Evolutionary conservation across 2,113 vertebrate species (phyloP), one percentile per base, ranked within the genome.

Genomic region (Arothron firmamentum): DNA sequence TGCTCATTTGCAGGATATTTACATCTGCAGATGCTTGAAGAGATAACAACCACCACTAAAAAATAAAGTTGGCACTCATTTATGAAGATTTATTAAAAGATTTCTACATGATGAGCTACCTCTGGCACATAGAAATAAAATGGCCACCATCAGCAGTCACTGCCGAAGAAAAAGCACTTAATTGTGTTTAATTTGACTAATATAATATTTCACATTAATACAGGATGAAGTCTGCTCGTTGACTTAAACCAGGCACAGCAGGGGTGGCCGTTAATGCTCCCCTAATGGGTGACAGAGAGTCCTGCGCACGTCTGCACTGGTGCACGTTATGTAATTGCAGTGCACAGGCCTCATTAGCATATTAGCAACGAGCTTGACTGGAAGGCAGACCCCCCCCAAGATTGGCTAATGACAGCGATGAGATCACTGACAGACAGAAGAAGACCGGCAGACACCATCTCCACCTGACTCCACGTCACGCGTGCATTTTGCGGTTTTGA

Each of bases 351-450:
- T 79, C 73, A 85, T 85, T 85, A 67, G 77, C 64, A 76, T 84
- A 79, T 85, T 73, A 78, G 67, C 78, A 74, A 71, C 70, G 57
- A 57, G 79, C 69, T 70, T 78, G 75, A 59, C 46, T 31, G 55
- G 47, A 57, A 80, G 72, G 64, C 59, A 65, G 45, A 78, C 66
- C 34, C 72, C 34, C 72, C 71, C 62, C 38, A 74, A 81, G 71
- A 82, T 83, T 78, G 74, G 72, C 75, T 85, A 82, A 84, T 82
- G 83, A 79, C 73, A 74, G 74, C 78, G 77, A 84, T 74, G 79
- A 84, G 69, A 76, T 74, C 51, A 66, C 78, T 83, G 78, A 13
- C 45, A 47, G 45, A 17, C n/a, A 5, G 8, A 47, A 17, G 45
- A 47, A 16, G n/a, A 16, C 2, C 34, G 34, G 34, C 12, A 17